Conservation (phyloP, 2,113 vertebrate species). For the Toxotes jaculatrix region DNA sequence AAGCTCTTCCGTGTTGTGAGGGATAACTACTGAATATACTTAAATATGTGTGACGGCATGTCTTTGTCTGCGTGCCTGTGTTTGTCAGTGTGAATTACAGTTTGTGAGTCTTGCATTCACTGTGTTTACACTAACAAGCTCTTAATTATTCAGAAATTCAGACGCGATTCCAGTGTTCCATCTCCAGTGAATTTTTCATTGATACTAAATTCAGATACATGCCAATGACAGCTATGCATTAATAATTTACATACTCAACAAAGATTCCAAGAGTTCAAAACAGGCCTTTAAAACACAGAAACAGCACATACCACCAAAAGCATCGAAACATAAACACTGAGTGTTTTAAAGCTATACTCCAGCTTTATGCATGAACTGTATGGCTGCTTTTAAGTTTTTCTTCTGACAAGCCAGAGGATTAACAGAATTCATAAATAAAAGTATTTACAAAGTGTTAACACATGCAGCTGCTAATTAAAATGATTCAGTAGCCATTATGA, state of each 20-base stretch:
- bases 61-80: neutral
- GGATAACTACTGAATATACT: slow-evolving; percentile 9
- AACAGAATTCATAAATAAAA: slow-evolving; percentile 14
- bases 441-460: neutral
- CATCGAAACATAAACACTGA: neutral
- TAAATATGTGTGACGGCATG: neutral
- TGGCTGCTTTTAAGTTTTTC: neutral
- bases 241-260: neutral
- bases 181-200: neutral
- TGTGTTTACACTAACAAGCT: neutral
- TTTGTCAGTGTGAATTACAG: neutral
- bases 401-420: neutral
- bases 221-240: neutral
- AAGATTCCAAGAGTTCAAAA: neutral
- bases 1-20: neutral
- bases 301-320: neutral
- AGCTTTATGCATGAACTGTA: neutral
- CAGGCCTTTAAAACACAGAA: neutral
- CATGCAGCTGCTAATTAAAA: slow-evolving; percentile 47
- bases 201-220: neutral
- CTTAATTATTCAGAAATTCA: slow-evolving; percentile 38
- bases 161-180: slow-evolving; percentile 1
- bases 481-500: slow-evolving; percentile 40
- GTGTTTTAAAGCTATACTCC: neutral
- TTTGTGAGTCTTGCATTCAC: neutral